Conservation (phyloP, 1,140 invertebrate species). For the Probaryconus sp. region DNA sequence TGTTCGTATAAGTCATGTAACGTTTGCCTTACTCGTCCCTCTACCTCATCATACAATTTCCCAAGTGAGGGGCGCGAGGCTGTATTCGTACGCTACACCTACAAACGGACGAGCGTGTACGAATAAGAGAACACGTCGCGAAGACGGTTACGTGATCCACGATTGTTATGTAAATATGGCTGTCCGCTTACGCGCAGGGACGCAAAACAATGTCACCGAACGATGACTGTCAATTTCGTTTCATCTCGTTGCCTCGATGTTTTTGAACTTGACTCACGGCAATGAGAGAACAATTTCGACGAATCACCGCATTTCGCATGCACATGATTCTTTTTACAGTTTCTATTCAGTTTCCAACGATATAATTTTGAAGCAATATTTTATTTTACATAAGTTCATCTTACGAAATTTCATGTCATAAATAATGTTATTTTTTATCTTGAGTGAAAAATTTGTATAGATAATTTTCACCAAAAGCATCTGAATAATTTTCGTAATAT, state of each 20-base stretch:
- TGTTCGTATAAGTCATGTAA: slow-evolving; percentile 45
- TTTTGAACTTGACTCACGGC: slow-evolving; percentile 60
- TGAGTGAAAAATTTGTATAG: too few relatives aligned
- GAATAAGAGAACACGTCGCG: slow-evolving; percentile 64
- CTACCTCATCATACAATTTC: too few relatives aligned
- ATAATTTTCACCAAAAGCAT: too few relatives aligned
- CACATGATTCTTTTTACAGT: background rate
- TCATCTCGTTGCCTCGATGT: slow-evolving; percentile 65
- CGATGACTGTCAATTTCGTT: slow-evolving; percentile 69
- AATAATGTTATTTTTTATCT: too few relatives aligned
- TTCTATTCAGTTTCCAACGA: too few relatives aligned
- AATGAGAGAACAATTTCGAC: slow-evolving; percentile 30
- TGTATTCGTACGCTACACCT: slow-evolving; percentile 62
- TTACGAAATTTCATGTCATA: too few relatives aligned
- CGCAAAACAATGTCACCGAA: slow-evolving; percentile 66
- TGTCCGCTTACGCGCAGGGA: slow-evolving; percentile 69
- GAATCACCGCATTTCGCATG: background rate
- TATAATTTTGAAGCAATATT: too few relatives aligned
- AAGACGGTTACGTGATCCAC: slow-evolving; percentile 75
- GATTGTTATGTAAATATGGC: slow-evolving; percentile 77
- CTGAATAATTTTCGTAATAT: too few relatives aligned
- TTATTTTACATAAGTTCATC: too few relatives aligned
- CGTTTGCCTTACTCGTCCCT: slow-evolving; percentile 50
- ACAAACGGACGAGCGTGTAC: slow-evolving; percentile 57
- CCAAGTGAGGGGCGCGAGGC: slow-evolving; percentile 58